These are phyloP conservation scores for Epinephelus lanceolatus DNA, from an alignment of 2,113 vertebrate species.

Conservation along the genomic window DNA sequence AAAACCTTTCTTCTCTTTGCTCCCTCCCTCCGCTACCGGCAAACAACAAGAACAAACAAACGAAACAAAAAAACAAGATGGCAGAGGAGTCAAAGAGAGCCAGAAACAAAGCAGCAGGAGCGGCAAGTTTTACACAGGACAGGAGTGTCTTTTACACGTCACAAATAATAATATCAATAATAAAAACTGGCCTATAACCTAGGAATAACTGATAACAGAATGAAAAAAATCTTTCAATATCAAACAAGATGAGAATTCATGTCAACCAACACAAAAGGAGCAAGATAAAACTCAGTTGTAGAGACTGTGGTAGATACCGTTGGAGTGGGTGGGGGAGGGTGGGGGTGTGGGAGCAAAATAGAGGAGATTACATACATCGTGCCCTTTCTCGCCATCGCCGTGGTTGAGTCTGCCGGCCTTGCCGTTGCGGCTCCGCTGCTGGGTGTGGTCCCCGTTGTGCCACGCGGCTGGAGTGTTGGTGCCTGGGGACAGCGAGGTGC, in stretches of 20 bases:
- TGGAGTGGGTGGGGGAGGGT: conserved; percentile 41
- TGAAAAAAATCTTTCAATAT: conserved; percentile 41
- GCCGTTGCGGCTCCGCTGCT: conserved; percentile 90
- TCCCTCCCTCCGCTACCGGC: conserved; percentile 52
- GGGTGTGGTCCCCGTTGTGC: conserved; percentile 93
- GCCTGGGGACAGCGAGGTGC: conserved; percentile 86
- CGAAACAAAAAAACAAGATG: conserved; percentile 51
- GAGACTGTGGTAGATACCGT: conserved; percentile 66
- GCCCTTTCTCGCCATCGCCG: conserved; percentile 84
- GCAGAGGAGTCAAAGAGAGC: conserved; percentile 68
- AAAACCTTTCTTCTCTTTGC: conserved; percentile 48
- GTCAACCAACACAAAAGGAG: conserved; percentile 71
- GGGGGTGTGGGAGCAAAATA: conserved; percentile 66
- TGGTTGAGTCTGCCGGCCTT: conserved; percentile 86
- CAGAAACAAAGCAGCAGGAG: conserved; percentile 75
- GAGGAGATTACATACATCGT: conserved; percentile 95
- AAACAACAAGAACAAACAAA: conserved; percentile 54
- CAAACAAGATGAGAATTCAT: conserved; percentile 55
- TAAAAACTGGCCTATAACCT: conserved; percentile 42
- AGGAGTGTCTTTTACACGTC: conserved; percentile 50
- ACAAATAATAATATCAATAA: conserved; percentile 32
- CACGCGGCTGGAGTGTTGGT: conserved; percentile 87
- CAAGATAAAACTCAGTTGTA: conserved; percentile 59
- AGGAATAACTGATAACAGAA: conserved; percentile 36
- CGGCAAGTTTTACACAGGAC: conserved; percentile 58